These are phyloP conservation scores for Pogonomyrmex barbatus DNA, from an alignment of 1,140 invertebrate genomes.

Conservation along the genomic window DNA sequence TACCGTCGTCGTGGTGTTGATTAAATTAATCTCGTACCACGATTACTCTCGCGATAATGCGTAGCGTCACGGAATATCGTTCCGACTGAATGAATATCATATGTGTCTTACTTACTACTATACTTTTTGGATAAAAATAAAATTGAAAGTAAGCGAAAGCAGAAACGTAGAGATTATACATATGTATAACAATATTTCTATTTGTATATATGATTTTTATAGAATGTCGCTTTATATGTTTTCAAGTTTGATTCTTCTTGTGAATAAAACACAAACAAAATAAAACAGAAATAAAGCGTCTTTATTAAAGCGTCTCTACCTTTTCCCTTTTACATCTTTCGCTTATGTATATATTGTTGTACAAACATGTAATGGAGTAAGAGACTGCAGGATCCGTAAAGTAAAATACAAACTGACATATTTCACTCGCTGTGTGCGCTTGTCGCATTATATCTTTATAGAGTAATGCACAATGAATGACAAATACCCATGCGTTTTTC, in stretches of 20 bases:
- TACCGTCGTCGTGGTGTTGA: slow-evolving; percentile 5
- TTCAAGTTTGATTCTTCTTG: no score
- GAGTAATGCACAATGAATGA: slow-evolving; percentile 51
- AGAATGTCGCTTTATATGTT: background rate
- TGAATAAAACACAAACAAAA: background rate
- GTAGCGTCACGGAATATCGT: background rate
- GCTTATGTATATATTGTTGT: background rate
- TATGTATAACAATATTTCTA: background rate
- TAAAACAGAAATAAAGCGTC: background rate
- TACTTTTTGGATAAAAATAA: slow-evolving; percentile 14
- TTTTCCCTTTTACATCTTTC: background rate
- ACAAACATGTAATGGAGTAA: background rate
- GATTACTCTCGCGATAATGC: background rate
- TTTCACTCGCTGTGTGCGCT: slow-evolving; percentile 18
- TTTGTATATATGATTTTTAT: background rate
- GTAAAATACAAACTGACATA: slow-evolving; percentile 27
- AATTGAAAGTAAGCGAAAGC: background rate
- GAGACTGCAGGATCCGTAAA: background rate
- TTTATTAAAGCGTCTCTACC: no score
- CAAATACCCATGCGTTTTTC: slow-evolving; percentile 36
- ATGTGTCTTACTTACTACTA: no score
- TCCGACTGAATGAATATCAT: background rate
- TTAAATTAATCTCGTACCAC: slow-evolving; percentile 46
- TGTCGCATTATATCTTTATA: slow-evolving; percentile 38
- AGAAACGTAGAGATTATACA: background rate